Base-by-base conservation (phyloP, 1,140 invertebrate species). In the Drosophila hydei region DNA sequence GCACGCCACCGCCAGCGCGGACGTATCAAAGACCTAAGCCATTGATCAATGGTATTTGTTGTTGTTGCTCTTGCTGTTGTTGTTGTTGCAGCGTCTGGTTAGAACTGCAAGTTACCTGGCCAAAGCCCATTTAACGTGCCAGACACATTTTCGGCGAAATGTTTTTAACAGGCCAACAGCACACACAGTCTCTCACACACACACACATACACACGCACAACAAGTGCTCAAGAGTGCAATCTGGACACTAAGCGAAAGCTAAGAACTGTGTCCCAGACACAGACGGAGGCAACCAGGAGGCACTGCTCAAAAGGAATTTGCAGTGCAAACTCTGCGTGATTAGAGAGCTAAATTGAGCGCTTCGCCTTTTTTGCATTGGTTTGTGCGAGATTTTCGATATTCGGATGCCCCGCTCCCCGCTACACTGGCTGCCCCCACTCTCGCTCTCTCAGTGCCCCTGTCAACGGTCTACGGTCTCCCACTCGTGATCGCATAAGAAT, bases 61-160 rank as follows among this genome's bases (percentile, higher is more conserved):
- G 78, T 74, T 87, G 59, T 59, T 48, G 52, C 47, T 36, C 47
- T 50, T 52, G 59, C 21, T 71, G 60, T 42, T 64, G 64, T 56
- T 45, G 69, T 68, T 75, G 42, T 60, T 77, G 83, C 80, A 85
- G 71, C 68, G 83, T 87, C 83, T 87, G 83, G 83, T 87, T 88
- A 87, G 83, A 87, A 87, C 81, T 87, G 81, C 81, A 87, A 75
- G 74, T 67, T 87, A 83, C 77, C 84, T 80, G 79, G 77, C 69
- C 47, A 56, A 67, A 72, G 76, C 77, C 52, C 83, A 89, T 88
- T 88, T 88, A 88, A 88, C 84, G 83, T 87, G 83, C 83, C 83
- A 87, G 83, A 87, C 83, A 88, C 83, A 88, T 88, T 88, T 87
- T 88, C 83, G 83, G 83, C 83, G 83, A 88, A 88, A 84, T 78